Percentiles rank a stretch among this genome's conserved stretches.
Evolutionary conservation across 1,140 invertebrate species (phyloP).

Genomic region (Danaus plexippus): DNA sequence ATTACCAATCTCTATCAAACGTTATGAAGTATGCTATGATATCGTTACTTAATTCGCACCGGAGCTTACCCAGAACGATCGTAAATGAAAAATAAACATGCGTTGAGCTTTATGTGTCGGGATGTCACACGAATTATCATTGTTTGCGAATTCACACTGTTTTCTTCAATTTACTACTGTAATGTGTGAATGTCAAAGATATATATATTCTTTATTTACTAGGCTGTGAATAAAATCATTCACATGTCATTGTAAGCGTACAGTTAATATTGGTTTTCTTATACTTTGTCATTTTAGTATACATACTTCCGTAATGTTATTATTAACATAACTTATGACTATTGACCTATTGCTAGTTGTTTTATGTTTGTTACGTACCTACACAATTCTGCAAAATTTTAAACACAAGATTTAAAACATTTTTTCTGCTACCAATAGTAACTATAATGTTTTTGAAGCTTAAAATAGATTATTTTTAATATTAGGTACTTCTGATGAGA

Average conservation of each 20-base stretch:
- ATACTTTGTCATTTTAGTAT: too few species aligned
- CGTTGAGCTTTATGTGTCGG: slow-evolving; percentile 48
- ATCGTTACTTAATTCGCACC: slow-evolving; percentile 32
- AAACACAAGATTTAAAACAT: background rate
- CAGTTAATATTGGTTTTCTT: slow-evolving; percentile 1
- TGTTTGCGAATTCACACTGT: slow-evolving; percentile 34
- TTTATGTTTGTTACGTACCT: background rate
- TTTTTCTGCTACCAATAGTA: background rate
- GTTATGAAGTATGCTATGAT: slow-evolving; percentile 19
- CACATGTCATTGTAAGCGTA: too few species aligned
- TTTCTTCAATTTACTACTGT: slow-evolving; percentile 7
- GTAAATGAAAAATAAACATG: slow-evolving; percentile 71
- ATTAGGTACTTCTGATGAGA: background rate
- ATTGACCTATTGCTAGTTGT: background rate
- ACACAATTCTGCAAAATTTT: background rate
- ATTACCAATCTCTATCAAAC: slow-evolving; percentile 5
- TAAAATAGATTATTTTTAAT: too few species aligned
- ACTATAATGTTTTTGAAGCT: too few species aligned
- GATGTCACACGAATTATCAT: slow-evolving; percentile 53
- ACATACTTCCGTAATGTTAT: background rate
- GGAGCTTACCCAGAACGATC: slow-evolving; percentile 34
- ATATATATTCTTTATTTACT: too few species aligned
- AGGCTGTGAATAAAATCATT: too few species aligned
- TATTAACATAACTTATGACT: too few species aligned
- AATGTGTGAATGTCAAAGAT: slow-evolving; percentile 4